Percentiles rank a stretch among this genome's conserved stretches.
These are phyloP conservation scores for Perodicticus potto DNA, from an alignment of 2,797 vertebrate genomes.

Conservation along the genomic window DNA sequence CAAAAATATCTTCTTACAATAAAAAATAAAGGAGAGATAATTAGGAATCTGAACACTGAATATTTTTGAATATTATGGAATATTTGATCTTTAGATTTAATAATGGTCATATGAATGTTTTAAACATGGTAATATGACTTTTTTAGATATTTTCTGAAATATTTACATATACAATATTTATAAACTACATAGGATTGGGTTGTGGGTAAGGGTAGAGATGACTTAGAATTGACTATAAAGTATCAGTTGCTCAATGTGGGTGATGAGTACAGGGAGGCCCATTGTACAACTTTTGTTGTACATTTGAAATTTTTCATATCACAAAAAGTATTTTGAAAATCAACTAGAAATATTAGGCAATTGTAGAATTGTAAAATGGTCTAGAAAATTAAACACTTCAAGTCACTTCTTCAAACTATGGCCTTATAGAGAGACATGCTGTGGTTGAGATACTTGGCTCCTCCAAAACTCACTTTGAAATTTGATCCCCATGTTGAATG, in stretches of 20 bases:
- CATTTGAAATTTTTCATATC: background rate
- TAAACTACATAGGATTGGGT: background rate
- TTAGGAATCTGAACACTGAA: background rate
- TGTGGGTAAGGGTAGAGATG: background rate
- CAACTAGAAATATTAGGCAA: background rate
- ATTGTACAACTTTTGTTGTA: background rate
- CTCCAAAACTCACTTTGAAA: background rate
- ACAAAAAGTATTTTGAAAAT: background rate
- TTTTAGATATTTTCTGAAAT: background rate
- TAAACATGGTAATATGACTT: background rate
- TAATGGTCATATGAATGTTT: background rate
- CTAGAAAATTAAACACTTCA: background rate
- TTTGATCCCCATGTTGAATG: background rate
- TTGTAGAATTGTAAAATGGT: background rate
- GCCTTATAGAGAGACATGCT: background rate
- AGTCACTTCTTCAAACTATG: background rate
- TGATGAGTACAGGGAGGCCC: background rate
- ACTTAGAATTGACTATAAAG: background rate
- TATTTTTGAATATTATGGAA: background rate
- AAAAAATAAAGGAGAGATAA: background rate
- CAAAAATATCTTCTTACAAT: background rate
- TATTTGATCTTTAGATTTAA: background rate
- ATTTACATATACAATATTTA: background rate
- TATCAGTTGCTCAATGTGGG: background rate
- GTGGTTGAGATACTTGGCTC: background rate